phyloP scores from a whole-genome alignment of 2,113 vertebrate genomes.

The Sporophila hypoxantha region DNA sequence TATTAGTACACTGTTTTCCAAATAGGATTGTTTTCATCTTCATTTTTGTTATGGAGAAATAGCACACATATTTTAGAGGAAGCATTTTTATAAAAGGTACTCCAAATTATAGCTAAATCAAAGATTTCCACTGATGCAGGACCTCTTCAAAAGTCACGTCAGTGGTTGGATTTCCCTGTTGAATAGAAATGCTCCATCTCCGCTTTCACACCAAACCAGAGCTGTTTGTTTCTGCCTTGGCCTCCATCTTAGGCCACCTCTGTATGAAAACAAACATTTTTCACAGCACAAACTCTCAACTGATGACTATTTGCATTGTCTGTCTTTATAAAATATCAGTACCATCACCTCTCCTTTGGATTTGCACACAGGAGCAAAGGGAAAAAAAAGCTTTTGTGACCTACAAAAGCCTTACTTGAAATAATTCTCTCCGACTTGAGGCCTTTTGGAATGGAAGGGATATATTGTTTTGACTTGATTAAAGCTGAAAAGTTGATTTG shows the following conservation, averaged over 20 bases:
- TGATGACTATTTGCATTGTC: conserved; percentile 39
- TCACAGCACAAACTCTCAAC: background rate
- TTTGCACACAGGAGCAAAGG: background rate
- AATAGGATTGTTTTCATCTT: background rate
- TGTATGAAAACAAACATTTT: conserved; percentile 39
- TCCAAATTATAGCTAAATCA: background rate
- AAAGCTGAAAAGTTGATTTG: conserved; percentile 68
- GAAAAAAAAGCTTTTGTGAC: conserved; percentile 32
- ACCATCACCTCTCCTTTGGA: conserved; percentile 32
- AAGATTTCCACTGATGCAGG: background rate
- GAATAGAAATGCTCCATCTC: background rate
- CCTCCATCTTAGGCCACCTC: background rate
- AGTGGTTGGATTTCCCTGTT: background rate
- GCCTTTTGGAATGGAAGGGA: conserved; percentile 65
- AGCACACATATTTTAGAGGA: background rate
- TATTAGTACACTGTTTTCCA: background rate
- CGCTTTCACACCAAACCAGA: background rate
- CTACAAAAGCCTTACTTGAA: conserved; percentile 60
- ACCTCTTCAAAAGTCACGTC: background rate
- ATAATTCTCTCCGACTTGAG: conserved; percentile 61
- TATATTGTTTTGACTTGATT: conserved; percentile 72
- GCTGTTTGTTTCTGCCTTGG: background rate
- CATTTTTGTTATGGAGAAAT: background rate
- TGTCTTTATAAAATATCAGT: conserved; percentile 11
- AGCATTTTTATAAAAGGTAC: background rate